Percentiles rank a stretch among this genome's conserved stretches.
phyloP scores from a whole-genome alignment of 1,140 invertebrate species.

The Dreissena polymorpha region DNA sequence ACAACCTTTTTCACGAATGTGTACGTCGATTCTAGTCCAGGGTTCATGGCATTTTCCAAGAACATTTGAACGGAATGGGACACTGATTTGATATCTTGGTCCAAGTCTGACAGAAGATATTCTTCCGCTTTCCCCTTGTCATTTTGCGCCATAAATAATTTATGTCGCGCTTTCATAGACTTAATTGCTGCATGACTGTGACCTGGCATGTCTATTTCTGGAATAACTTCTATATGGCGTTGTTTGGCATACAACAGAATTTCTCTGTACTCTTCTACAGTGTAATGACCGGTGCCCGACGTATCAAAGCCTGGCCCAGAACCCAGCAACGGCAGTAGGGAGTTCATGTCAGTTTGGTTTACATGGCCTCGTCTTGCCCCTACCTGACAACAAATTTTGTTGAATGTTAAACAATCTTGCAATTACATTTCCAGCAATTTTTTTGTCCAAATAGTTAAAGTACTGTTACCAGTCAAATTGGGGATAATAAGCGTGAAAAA shows the following conservation, averaged over 20 bases:
- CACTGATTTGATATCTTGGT: slow-evolving; percentile 39
- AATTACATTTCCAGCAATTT: too few species aligned
- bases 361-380: slow-evolving; percentile 72
- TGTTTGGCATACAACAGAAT: slow-evolving; percentile 71
- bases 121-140: slow-evolving; percentile 63
- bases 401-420: too few species aligned
- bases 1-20: slow-evolving; percentile 74
- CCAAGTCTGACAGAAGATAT: slow-evolving; percentile 67
- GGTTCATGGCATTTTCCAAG: slow-evolving; percentile 75
- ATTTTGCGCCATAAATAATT: slow-evolving; percentile 54
- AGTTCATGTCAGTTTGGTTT: slow-evolving; percentile 63
- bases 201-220: slow-evolving; percentile 78
- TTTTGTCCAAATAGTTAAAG: too few species aligned
- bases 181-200: slow-evolving; percentile 76
- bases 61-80: slow-evolving; percentile 73
- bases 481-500: too few species aligned
- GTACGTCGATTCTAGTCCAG: slow-evolving; percentile 74
- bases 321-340: slow-evolving; percentile 72
- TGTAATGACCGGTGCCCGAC: slow-evolving; percentile 70
- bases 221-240: slow-evolving; percentile 75
- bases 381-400: slow-evolving; percentile 62
- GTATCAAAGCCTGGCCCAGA: slow-evolving; percentile 68
- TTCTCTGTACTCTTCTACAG: slow-evolving; percentile 68
- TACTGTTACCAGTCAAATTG: too few species aligned
- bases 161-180: slow-evolving; percentile 71